These are phyloP conservation scores for Cariama cristata DNA, from an alignment of 2,113 vertebrate genomes.

Conservation along the genomic window DNA sequence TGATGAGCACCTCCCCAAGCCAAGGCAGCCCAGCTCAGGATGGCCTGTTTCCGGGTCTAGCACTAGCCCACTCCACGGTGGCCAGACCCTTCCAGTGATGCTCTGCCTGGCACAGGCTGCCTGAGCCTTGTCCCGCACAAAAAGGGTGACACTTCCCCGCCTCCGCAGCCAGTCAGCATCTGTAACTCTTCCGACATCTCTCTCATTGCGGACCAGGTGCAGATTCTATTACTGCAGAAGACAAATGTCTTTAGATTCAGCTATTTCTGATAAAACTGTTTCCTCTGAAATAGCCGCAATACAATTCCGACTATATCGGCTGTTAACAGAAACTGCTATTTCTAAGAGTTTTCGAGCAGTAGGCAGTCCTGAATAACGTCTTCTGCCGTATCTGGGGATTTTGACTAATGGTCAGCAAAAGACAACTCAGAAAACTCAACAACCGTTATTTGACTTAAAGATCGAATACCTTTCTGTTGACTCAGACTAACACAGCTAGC, in stretches of 20 bases:
- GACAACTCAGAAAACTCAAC: background rate
- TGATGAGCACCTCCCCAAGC: background rate
- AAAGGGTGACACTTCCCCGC: too few species aligned
- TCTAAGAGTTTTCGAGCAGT: background rate
- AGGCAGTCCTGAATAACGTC: background rate
- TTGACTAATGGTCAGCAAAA: background rate
- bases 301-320: background rate
- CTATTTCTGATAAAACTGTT: background rate
- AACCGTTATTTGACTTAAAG: background rate
- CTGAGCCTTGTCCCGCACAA: background rate
- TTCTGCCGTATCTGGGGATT: background rate
- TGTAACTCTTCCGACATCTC: fast-evolving
- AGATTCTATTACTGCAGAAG: background rate
- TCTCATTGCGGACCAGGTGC: background rate
- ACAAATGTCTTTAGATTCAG: background rate
- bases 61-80: fast-evolving
- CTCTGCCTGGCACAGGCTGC: background rate
- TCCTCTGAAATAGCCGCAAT: background rate
- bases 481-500: background rate
- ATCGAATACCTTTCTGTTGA: background rate
- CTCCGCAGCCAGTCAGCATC: background rate
- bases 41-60: background rate
- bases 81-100: background rate
- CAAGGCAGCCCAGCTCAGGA: background rate
- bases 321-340: background rate